phyloP scores from a whole-genome alignment of 1,140 invertebrate genomes.

The Heliconius himera region DNA sequence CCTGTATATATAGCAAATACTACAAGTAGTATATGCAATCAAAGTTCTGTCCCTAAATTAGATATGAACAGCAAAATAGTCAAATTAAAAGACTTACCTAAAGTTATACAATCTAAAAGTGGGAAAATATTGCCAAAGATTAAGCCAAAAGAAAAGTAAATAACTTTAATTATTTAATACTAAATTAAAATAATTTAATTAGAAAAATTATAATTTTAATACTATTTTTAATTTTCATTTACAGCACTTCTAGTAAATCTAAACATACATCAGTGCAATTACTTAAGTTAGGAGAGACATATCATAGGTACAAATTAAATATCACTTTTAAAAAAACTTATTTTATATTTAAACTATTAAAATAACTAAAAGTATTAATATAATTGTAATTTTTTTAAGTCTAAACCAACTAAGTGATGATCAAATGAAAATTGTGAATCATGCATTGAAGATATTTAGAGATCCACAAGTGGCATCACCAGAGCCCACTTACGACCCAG shows the following conservation, averaged over 20 bases:
- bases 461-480: constrained; percentile 56
- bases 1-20: constrained; percentile 49
- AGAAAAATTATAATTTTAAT: neutral
- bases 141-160: constrained; percentile 70
- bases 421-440: constrained; percentile 72
- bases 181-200: neutral
- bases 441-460: constrained; percentile 70
- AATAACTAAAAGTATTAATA: neutral
- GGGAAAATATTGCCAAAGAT: constrained; percentile 68
- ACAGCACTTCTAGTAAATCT: constrained; percentile 45
- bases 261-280: constrained; percentile 73
- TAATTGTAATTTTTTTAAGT: constrained; percentile 50
- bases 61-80: constrained; percentile 71
- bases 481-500: constrained; percentile 67
- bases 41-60: constrained; percentile 52
- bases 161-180: constrained; percentile 32
- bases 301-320: constrained; percentile 58
- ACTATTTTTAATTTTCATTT: constrained; percentile 36
- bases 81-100: constrained; percentile 58
- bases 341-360: neutral
- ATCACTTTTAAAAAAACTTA: neutral
- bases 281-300: constrained; percentile 72
- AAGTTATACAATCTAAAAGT: constrained; percentile 46
- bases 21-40: constrained; percentile 13
- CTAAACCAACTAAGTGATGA: constrained; percentile 66